Percentiles rank a stretch among this genome's conserved stretches.
phyloP scores from a whole-genome alignment of 2,797 vertebrate species.

The Silurus aristotelis region DNA sequence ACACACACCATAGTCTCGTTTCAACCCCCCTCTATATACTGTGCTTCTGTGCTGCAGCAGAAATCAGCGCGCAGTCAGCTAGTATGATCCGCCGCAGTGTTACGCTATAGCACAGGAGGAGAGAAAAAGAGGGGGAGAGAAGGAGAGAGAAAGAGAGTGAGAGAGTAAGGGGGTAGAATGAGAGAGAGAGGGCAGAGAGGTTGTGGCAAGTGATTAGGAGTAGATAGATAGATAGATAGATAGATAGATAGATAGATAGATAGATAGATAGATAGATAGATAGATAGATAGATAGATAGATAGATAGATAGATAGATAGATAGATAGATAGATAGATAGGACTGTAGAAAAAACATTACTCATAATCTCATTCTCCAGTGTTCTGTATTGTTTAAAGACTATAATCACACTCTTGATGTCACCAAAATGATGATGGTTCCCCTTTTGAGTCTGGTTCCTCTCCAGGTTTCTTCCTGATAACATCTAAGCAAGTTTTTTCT shows the following conservation, averaged over 20 bases:
- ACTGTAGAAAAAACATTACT: too few species aligned
- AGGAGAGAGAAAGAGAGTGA: constrained; percentile 7
- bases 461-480: too few species aligned
- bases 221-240: constrained; percentile 11
- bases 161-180: constrained; percentile 9
- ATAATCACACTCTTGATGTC: too few species aligned
- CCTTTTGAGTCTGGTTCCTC: too few species aligned
- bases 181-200: constrained; percentile 2
- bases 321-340: not conserved
- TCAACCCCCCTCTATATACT: constrained; percentile 38
- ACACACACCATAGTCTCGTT: constrained; percentile 5
- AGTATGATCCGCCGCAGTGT: constrained; percentile 75
- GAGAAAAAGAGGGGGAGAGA: constrained; percentile 25
- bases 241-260: constrained; percentile 10
- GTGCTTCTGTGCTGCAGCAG: constrained; percentile 57
- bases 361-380: too few species aligned
- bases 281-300: not conserved
- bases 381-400: too few species aligned
- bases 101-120: constrained; percentile 76
- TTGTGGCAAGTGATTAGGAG: not conserved
- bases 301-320: not conserved
- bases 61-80: constrained; percentile 73
- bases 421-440: too few species aligned
- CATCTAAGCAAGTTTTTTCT: too few species aligned
- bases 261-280: constrained; percentile 21